These are phyloP conservation scores for Artemisiospiza belli DNA, from an alignment of 2,113 vertebrate genomes.

Conservation along the genomic window DNA sequence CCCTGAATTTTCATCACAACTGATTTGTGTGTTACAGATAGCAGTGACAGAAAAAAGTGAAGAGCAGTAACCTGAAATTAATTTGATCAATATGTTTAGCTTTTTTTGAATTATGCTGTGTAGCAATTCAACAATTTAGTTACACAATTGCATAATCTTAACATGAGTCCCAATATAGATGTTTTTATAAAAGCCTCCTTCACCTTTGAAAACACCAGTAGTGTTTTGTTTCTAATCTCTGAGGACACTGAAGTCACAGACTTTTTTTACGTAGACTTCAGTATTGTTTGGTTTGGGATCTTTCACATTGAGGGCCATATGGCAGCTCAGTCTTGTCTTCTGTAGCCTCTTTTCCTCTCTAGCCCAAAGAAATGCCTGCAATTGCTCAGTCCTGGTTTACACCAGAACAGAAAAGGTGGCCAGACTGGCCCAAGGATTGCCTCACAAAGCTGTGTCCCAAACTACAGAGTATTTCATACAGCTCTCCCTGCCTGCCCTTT, in stretches of 20 bases:
- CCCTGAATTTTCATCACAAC: background rate
- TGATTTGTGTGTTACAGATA: background rate
- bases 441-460: background rate
- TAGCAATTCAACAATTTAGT: background rate
- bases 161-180: background rate
- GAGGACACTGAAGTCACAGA: background rate
- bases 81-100: background rate
- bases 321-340: background rate
- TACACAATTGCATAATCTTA: background rate
- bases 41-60: background rate
- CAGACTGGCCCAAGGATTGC: background rate
- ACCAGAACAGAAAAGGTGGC: background rate
- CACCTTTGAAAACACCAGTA: background rate
- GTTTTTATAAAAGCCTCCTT: background rate
- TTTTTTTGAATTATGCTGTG: background rate
- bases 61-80: background rate
- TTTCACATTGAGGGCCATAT: background rate
- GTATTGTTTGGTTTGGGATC: background rate
- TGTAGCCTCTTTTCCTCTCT: background rate
- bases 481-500: background rate
- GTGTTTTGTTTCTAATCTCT: background rate
- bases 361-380: background rate
- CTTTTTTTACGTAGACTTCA: background rate
- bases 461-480: background rate
- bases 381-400: background rate